Evolutionary conservation across 1,140 invertebrate genomes (phyloP).

Genomic region (Zophobas atratus): DNA sequence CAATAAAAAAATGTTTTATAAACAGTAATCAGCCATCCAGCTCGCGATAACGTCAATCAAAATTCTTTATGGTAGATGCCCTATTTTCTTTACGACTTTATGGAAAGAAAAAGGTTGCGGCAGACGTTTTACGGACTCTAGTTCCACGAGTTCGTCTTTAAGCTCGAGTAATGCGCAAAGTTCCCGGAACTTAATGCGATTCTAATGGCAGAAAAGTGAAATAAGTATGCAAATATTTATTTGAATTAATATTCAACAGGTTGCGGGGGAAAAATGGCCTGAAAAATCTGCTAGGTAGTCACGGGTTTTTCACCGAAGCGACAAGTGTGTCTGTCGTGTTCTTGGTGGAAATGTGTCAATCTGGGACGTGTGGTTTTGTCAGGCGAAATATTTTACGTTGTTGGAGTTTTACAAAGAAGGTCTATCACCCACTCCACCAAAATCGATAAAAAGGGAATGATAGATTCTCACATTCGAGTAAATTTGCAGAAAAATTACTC

Average conservation of each 20-base stretch:
- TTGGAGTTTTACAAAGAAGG: conserved; percentile 4
- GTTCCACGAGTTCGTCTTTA: too few species aligned
- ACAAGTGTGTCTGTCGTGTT: conserved; percentile 11
- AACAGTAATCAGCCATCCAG: conserved; percentile 3
- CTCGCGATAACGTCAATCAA: conserved; percentile 3
- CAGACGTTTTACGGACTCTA: too few species aligned
- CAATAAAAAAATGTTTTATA: conserved; percentile 28
- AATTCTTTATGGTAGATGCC: not conserved
- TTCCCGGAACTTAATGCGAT: too few species aligned
- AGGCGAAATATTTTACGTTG: conserved; percentile 16
- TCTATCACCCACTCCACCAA: not conserved
- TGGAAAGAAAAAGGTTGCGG: not conserved
- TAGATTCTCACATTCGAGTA: too few species aligned
- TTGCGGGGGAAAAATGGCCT: not conserved
- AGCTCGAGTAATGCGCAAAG: too few species aligned
- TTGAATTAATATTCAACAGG: conserved; percentile 1
- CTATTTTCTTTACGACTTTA: conserved; percentile 13
- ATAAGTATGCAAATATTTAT: not conserved
- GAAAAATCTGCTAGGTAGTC: not conserved
- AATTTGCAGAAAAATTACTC: too few species aligned
- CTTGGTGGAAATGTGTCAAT: conserved; percentile 23
- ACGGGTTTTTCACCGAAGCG: not conserved
- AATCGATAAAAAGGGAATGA: not conserved
- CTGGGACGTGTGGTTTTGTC: conserved; percentile 14
- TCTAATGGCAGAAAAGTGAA: not conserved